phyloP scores from a whole-genome alignment of 35 echinoderm and acorn worm genomes.

The Acanthaster planci region DNA sequence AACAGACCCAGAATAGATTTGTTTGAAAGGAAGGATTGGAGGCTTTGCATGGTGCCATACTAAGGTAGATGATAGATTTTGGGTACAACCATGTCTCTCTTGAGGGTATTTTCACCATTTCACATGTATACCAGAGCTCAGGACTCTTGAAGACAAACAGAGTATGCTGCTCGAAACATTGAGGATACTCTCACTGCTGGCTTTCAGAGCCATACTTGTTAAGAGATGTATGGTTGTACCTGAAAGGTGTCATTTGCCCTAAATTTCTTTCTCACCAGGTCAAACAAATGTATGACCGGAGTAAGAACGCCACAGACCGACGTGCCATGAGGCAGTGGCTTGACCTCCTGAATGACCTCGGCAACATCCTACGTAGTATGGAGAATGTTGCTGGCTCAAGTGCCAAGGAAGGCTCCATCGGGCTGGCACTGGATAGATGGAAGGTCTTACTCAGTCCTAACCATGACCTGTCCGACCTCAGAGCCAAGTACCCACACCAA shows the following conservation, averaged over 20 bases:
- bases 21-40: too few relatives aligned
- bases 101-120: too few relatives aligned
- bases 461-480: constrained; percentile 80
- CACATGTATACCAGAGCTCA: too few relatives aligned
- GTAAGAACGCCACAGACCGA: constrained; percentile 83
- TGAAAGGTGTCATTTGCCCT: neutral
- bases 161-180: neutral
- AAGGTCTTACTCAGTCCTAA: constrained; percentile 70
- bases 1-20: too few relatives aligned
- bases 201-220: neutral
- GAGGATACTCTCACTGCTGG: neutral
- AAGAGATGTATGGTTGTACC: neutral
- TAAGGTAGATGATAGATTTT: too few relatives aligned
- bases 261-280: constrained; percentile 46
- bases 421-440: constrained; percentile 66
- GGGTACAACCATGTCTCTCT: too few relatives aligned
- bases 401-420: constrained; percentile 43
- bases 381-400: constrained; percentile 16
- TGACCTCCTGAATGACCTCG: constrained; percentile 66
- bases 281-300: constrained; percentile 72
- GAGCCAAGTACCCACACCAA: constrained; percentile 93
- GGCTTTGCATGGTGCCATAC: too few relatives aligned
- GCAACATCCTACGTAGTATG: constrained; percentile 43
- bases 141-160: too few relatives aligned
- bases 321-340: constrained; percentile 94